Evolutionary conservation across 2,888 invertebrate genomes (phyloP), one percentile per base, ranked within the genome.

Genomic region (Mesorhabditis belari): DNA sequence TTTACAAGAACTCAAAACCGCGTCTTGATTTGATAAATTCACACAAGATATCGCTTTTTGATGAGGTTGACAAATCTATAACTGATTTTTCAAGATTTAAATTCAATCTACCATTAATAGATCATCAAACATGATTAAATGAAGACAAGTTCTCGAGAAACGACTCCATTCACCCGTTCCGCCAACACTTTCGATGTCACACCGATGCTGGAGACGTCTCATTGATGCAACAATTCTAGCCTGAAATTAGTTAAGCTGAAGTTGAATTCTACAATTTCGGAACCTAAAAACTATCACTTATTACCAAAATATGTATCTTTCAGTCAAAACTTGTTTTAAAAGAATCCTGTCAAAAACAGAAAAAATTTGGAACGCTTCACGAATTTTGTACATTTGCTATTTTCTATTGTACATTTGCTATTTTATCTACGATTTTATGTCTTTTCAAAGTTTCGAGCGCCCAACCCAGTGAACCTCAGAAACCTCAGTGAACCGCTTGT

Each of bases 281-380:
- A n/a, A n/a, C n/a, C n/a, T n/a, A n/a, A n/a, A n/a, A n/a, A n/a
- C n/a, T n/a, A n/a, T n/a, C n/a, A n/a, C n/a, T n/a, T n/a, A n/a
- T n/a, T n/a, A n/a, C n/a, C n/a, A n/a, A n/a, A n/a, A n/a, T n/a
- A n/a, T n/a, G n/a, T n/a, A n/a, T n/a, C n/a, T n/a, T n/a, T n/a
- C n/a, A n/a, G n/a, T n/a, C n/a, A n/a, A n/a, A n/a, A n/a, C n/a
- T n/a, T n/a, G n/a, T n/a, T n/a, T n/a, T n/a, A n/a, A n/a, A n/a
- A n/a, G n/a, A n/a, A n/a, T n/a, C n/a, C n/a, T n/a, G n/a, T n/a
- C n/a, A 35, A 35, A 35, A 35, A 35, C 44, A n/a, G 12, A 35
- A 81, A 79, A 79, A 80, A 80, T 87, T 87, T 87, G 87, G 87
- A 88, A 88, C 88, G 88, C 88, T 88, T 88, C 88, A 88, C 88